Evolutionary conservation across 2,797 vertebrate genomes (phyloP).

Genomic region (Alcedo quadribrachys): DNA sequence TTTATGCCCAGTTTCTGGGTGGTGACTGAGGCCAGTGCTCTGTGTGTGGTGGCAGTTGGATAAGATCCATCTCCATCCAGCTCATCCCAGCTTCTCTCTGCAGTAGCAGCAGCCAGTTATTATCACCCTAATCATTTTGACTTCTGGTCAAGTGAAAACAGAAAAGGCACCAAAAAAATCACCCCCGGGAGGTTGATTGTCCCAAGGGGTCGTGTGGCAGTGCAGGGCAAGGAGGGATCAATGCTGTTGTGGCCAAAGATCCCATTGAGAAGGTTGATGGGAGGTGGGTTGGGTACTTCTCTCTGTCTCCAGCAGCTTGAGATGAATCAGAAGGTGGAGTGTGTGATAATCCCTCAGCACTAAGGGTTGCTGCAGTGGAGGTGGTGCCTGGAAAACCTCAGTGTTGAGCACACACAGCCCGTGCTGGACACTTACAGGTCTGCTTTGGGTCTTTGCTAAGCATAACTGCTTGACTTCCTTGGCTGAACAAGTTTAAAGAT

Average conservation of each 20-base stretch:
- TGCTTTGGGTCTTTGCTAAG: background rate
- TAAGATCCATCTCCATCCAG: background rate
- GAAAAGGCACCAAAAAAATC: background rate
- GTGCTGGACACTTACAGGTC: fast-evolving
- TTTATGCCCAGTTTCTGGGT: fast-evolving
- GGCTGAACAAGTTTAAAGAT: background rate
- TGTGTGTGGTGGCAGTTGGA: background rate
- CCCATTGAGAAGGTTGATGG: background rate
- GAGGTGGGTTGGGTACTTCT: background rate
- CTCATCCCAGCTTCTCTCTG: background rate
- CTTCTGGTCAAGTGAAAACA: background rate
- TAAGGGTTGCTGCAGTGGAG: background rate
- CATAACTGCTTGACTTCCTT: background rate
- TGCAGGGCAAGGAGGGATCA: background rate
- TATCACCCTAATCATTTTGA: background rate
- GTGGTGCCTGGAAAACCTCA: background rate
- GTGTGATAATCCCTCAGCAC: background rate
- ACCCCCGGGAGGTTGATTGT: background rate
- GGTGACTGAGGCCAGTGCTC: background rate
- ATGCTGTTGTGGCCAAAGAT: background rate
- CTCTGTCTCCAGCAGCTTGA: background rate
- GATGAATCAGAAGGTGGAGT: background rate
- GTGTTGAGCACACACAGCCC: fast-evolving
- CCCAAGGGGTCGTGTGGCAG: background rate
- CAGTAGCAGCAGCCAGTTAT: background rate